Percentiles rank a stretch among this genome's conserved stretches.
These are phyloP conservation scores for Machaerirhynchus nigripectus DNA, from an alignment of 2,113 vertebrate genomes.

Conservation along the genomic window DNA sequence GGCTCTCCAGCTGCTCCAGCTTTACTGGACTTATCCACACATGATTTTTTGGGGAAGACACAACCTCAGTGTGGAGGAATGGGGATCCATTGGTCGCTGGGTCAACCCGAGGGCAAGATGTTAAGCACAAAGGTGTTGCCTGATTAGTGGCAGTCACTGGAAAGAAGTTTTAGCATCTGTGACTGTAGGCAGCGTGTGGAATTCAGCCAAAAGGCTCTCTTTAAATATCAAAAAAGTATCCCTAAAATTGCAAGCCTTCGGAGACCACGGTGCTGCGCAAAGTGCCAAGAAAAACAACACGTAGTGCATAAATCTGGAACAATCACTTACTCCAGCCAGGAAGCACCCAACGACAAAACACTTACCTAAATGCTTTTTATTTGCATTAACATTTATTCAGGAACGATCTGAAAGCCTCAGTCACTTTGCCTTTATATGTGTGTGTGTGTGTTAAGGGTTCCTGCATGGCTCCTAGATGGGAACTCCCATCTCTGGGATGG, in stretches of 20 bases:
- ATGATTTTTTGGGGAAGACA: not conserved
- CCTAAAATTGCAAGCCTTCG: slow-evolving; percentile 15
- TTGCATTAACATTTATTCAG: not conserved
- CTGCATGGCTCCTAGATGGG: accelerated
- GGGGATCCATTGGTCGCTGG: not conserved
- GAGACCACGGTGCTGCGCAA: not conserved
- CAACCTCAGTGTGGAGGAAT: not conserved
- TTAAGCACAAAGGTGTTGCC: slow-evolving; percentile 24
- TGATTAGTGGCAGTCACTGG: slow-evolving; percentile 55
- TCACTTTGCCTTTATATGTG: not conserved
- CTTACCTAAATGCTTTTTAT: slow-evolving; percentile 41
- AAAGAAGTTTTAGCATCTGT: slow-evolving; percentile 58
- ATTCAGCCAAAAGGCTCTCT: slow-evolving; percentile 37
- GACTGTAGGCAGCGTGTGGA: slow-evolving; percentile 41
- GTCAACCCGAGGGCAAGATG: slow-evolving; percentile 42
- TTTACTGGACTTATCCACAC: not conserved
- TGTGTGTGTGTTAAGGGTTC: not conserved
- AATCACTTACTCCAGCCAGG: slow-evolving; percentile 32
- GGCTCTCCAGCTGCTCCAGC: not conserved
- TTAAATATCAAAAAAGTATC: slow-evolving; percentile 53
- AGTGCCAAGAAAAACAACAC: slow-evolving; percentile 48
- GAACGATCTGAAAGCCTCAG: not conserved
- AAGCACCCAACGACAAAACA: slow-evolving; percentile 21
- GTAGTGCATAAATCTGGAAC: slow-evolving; percentile 28
- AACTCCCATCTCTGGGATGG: not conserved